Evolutionary conservation across 2,888 invertebrate genomes (phyloP).

Genomic region (Stenodema calcarata): DNA sequence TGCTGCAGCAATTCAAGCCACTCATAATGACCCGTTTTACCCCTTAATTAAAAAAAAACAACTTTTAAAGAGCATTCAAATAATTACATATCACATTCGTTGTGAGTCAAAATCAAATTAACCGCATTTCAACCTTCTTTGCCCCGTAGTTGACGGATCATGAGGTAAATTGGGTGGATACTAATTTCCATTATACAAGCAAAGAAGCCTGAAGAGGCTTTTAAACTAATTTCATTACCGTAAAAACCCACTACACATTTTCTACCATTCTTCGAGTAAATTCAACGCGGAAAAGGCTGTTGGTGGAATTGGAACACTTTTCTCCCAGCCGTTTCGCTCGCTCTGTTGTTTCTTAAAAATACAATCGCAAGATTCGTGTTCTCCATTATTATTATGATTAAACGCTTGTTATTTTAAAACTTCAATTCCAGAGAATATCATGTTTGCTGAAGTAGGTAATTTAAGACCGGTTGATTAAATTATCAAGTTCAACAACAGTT

Average conservation of each 20-base stretch:
- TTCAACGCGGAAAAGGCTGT: neutral
- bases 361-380: too few relatives aligned
- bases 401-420: too few relatives aligned
- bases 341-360: neutral
- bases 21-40: neutral
- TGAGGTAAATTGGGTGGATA: conserved; percentile 20
- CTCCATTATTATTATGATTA: too few relatives aligned
- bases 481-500: too few relatives aligned
- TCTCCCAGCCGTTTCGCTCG: neutral
- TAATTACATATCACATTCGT: neutral
- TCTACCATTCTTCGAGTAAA: neutral
- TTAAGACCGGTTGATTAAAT: too few relatives aligned
- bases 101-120: neutral
- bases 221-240: conserved; percentile 33
- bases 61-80: conserved; percentile 6
- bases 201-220: neutral
- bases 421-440: too few relatives aligned
- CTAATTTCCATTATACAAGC: conserved; percentile 5
- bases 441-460: too few relatives aligned
- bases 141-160: neutral
- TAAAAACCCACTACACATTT: neutral
- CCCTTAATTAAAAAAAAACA: neutral
- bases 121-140: neutral
- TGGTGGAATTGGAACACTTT: neutral
- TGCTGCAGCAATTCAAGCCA: neutral